Percentiles rank a stretch among this genome's conserved stretches.
phyloP scores from a whole-genome alignment of 23 tunicate species.

The Diplosoma virens region DNA sequence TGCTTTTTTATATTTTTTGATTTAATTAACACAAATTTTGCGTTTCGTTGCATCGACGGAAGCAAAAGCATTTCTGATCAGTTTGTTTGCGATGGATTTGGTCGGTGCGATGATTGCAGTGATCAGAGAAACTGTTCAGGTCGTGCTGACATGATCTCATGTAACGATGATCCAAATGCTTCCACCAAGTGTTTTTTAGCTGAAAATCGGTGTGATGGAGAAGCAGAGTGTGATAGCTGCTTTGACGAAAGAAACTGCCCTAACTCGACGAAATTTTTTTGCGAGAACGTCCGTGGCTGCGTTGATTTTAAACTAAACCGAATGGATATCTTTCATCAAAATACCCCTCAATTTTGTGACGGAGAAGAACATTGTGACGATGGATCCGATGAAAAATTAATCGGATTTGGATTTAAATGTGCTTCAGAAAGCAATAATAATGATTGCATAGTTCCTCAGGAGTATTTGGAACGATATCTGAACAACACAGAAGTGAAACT shows the following conservation, averaged over 20 bases:
- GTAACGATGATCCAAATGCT: not conserved
- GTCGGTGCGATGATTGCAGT: constrained; percentile 12
- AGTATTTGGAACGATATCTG: no score
- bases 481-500: not conserved
- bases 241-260: constrained; percentile 18
- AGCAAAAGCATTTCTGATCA: no score
- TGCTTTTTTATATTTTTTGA: no score
- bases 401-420: constrained; percentile 42
- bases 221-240: constrained; percentile 14
- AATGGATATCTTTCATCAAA: not conserved
- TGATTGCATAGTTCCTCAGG: constrained; percentile 19
- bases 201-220: not conserved
- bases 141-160: not conserved
- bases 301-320: not conserved
- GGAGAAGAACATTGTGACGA: constrained; percentile 18
- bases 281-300: constrained; percentile 18
- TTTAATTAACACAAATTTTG: no score
- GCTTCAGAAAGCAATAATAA: not conserved
- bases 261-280: not conserved
- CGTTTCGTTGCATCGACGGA: no score
- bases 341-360: constrained; percentile 17
- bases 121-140: constrained; percentile 27
- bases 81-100: constrained; percentile 5
- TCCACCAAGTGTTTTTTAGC: not conserved
- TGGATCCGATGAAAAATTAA: constrained; percentile 16